These are phyloP conservation scores for Phylloscopus trochiloides DNA, from an alignment of 2,113 vertebrate genomes.

Conservation along the genomic window DNA sequence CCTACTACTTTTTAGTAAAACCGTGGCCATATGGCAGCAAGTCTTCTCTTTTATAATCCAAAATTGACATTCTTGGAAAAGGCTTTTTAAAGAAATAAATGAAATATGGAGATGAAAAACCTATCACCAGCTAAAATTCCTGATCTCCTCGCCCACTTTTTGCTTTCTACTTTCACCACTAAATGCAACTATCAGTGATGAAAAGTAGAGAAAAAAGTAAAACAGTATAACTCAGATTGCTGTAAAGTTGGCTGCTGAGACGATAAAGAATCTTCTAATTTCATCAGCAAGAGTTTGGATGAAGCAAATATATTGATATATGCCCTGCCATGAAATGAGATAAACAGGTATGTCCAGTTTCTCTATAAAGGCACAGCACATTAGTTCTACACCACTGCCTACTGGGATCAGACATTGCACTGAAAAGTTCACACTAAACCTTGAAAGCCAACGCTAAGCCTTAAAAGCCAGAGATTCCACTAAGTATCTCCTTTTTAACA, in stretches of 20 bases:
- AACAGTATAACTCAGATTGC: background rate
- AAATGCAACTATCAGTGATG: background rate
- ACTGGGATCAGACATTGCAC: background rate
- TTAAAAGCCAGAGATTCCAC: background rate
- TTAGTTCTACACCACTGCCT: constrained; percentile 5
- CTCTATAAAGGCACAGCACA: background rate
- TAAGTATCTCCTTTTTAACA: background rate
- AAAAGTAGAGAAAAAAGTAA: background rate
- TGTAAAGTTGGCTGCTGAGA: background rate
- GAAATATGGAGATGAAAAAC: background rate
- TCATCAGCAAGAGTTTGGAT: background rate
- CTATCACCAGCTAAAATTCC: background rate
- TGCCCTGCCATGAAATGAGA: constrained; percentile 3
- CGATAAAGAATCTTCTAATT: background rate
- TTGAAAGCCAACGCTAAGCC: background rate
- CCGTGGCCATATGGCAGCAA: background rate
- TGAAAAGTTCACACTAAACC: background rate
- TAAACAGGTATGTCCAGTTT: constrained; percentile 64
- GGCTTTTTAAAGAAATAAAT: background rate
- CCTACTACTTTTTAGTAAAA: background rate
- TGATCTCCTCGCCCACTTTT: background rate
- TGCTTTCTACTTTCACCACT: background rate
- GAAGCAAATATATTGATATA: constrained; percentile 8
- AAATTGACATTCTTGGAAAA: background rate
- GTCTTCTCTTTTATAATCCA: background rate